Conservation (phyloP, 2,888 invertebrate species). For the Lomographa bimaculata region DNA sequence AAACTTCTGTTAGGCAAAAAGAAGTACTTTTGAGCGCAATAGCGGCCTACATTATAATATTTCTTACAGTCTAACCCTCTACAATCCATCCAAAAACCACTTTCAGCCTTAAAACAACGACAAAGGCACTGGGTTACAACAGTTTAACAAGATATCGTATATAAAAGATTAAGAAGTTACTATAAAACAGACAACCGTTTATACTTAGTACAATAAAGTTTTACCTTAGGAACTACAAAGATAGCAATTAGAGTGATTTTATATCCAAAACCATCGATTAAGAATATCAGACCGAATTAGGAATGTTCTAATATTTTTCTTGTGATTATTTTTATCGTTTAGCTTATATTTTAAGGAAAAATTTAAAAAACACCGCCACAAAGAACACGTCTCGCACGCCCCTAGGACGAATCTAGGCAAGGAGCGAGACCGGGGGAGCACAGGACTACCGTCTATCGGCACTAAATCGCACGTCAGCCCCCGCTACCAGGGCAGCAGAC, state of each 20-base stretch:
- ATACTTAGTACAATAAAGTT: constrained; percentile 11
- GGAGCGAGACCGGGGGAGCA: too few species aligned
- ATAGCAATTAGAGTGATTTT: neutral
- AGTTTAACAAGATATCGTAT: constrained; percentile 29
- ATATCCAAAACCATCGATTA: constrained; percentile 10
- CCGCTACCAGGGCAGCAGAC: too few species aligned
- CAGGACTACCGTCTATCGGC: too few species aligned
- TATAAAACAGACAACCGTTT: constrained; percentile 3
- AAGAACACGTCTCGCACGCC: too few species aligned
- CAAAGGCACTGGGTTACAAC: constrained; percentile 49
- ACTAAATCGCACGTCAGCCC: too few species aligned
- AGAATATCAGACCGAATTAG: constrained; percentile 5
- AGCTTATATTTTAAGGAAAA: too few species aligned
- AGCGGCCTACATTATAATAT: constrained; percentile 21
- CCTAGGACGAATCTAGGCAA: too few species aligned
- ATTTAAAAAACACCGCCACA: too few species aligned
- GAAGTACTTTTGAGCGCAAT: constrained; percentile 15
- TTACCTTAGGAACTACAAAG: constrained; percentile 44
- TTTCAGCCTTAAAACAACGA: constrained; percentile 39
- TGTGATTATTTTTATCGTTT: constrained; percentile 12
- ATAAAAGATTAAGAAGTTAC: constrained; percentile 41
- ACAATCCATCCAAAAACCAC: constrained; percentile 49
- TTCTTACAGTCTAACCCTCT: constrained; percentile 45
- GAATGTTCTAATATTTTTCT: constrained; percentile 7
- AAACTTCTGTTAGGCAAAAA: constrained; percentile 9